Conservation (phyloP, 2,888 invertebrate species). For the Agelastica alni region DNA sequence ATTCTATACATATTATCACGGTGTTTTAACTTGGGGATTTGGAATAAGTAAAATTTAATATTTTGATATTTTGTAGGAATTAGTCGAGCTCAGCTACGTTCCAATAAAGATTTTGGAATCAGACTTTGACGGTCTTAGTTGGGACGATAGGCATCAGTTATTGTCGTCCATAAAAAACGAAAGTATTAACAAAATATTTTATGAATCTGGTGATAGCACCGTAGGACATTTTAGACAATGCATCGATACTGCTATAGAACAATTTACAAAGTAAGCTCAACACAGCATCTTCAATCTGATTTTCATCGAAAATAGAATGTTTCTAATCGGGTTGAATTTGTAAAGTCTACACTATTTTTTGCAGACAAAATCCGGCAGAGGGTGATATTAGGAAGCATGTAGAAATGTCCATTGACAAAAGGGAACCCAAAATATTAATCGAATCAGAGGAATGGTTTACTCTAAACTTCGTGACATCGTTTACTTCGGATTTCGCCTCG, state of each 20-base stretch:
- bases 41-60: too few species aligned
- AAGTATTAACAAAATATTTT: background rate
- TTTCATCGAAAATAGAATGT: background rate
- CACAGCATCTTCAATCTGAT: background rate
- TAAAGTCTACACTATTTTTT: too few species aligned
- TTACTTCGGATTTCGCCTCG: slow-evolving; percentile 59
- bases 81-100: slow-evolving; percentile 35
- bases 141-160: slow-evolving; percentile 57
- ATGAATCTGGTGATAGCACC: background rate
- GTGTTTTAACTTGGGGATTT: too few species aligned
- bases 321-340: too few species aligned
- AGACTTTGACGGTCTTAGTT: slow-evolving; percentile 42
- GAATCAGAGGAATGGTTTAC: slow-evolving; percentile 7
- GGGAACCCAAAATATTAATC: slow-evolving; percentile 13
- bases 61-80: slow-evolving; percentile 42
- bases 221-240: slow-evolving; percentile 3
- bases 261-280: slow-evolving; percentile 3
- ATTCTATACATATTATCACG: too few species aligned
- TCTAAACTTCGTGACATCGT: slow-evolving; percentile 10
- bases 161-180: slow-evolving; percentile 52
- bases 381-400: background rate
- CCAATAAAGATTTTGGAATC: slow-evolving; percentile 45
- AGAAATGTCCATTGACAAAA: slow-evolving; percentile 9
- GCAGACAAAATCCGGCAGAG: background rate
- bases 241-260: slow-evolving; percentile 5